These are phyloP conservation scores for Oophaga pumilio DNA, from an alignment of 2,113 vertebrate genomes.

Conservation along the genomic window DNA sequence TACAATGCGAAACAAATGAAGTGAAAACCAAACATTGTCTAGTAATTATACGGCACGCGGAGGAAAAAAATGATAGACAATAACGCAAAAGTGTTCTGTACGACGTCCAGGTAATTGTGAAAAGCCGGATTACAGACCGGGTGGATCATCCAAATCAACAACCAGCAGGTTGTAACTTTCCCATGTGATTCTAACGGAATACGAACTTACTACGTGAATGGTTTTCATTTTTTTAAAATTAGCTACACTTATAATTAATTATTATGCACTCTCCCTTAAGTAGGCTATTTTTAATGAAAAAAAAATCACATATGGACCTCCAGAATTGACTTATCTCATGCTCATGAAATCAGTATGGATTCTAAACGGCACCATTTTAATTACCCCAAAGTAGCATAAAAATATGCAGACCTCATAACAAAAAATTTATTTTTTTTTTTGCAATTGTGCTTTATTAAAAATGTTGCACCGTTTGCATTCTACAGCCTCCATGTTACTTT, in stretches of 20 bases:
- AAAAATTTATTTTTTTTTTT: too few relatives aligned
- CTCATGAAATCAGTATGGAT: too few relatives aligned
- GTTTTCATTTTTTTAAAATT: not conserved
- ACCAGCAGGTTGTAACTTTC: not conserved
- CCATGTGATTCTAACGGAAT: not conserved
- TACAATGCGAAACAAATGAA: constrained; percentile 53
- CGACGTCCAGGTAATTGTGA: constrained; percentile 10
- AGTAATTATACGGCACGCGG: constrained; percentile 23
- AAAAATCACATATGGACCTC: too few relatives aligned
- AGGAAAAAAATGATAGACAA: constrained; percentile 1
- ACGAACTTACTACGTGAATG: not conserved
- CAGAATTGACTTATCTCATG: too few relatives aligned
- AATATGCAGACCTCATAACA: too few relatives aligned
- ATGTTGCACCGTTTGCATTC: too few relatives aligned
- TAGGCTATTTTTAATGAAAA: not conserved
- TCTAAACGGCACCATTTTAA: too few relatives aligned
- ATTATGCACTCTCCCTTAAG: not conserved
- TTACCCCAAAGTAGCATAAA: too few relatives aligned
- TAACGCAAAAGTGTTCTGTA: not conserved
- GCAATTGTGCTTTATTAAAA: too few relatives aligned
- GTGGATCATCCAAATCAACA: not conserved
- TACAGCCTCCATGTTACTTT: too few relatives aligned
- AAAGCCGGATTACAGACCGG: not conserved
- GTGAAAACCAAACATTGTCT: constrained; percentile 50
- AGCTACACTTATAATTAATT: not conserved